Conservation (phyloP, 2,113 vertebrate genomes). For the Nothoprocta pentlandii region DNA sequence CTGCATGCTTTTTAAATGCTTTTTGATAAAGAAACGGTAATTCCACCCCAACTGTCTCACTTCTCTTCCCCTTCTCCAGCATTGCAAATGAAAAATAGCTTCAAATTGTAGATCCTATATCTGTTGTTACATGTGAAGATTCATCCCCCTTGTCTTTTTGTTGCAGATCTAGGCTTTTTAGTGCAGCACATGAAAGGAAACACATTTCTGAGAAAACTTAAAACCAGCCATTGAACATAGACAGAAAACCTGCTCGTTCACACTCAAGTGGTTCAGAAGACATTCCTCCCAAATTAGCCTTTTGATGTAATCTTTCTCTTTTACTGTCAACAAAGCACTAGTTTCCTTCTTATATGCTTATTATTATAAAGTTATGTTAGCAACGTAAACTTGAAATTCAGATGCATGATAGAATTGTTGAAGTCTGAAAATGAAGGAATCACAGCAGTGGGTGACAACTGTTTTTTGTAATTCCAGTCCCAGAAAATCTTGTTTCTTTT, state of each 20-base stretch:
- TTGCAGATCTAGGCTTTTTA: neutral
- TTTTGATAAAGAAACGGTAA: neutral
- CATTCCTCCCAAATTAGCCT: neutral
- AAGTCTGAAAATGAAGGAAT: neutral
- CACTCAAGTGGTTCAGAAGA: neutral
- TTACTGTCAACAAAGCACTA: neutral
- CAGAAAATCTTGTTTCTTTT: neutral
- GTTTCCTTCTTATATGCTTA: neutral
- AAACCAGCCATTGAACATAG: neutral
- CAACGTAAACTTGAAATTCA: neutral
- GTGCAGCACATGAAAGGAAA: neutral
- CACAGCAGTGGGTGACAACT: too few relatives aligned
- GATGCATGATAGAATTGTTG: neutral
- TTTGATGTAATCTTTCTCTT: neutral
- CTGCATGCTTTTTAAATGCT: neutral
- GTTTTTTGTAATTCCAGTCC: neutral
- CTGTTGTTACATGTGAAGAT: neutral
- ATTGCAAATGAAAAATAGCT: neutral
- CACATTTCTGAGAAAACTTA: neutral
- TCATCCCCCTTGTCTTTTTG: neutral
- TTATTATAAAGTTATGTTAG: neutral
- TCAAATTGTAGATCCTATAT: neutral
- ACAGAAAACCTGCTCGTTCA: neutral
- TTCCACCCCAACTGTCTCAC: neutral
- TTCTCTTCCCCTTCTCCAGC: neutral